Conservation (phyloP, 1,140 invertebrate genomes). For the Glomeris maerens region DNA sequence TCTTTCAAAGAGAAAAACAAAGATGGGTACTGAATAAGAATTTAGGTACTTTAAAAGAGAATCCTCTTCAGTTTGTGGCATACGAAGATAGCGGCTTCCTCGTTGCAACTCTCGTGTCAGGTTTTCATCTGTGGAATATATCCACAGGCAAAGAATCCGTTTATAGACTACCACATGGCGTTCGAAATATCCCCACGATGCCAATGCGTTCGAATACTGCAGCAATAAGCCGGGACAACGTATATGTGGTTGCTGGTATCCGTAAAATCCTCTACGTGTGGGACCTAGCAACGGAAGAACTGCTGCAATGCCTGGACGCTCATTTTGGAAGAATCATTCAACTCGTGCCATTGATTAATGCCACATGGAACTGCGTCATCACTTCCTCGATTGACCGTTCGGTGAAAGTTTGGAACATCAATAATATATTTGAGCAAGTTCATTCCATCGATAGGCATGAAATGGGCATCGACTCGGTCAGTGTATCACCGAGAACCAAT, state of each 20-base stretch:
- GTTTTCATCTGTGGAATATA: slow-evolving; percentile 42
- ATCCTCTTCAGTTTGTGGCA: slow-evolving; percentile 62
- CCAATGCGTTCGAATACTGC: slow-evolving; percentile 77
- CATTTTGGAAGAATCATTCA: slow-evolving; percentile 94
- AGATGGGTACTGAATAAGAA: slow-evolving; percentile 31
- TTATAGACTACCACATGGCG: slow-evolving; percentile 61
- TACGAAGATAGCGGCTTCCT: slow-evolving; percentile 64
- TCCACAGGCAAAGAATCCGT: slow-evolving; percentile 42
- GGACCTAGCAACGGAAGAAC: slow-evolving; percentile 57
- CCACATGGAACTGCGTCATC: slow-evolving; percentile 85
- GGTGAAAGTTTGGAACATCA: slow-evolving; percentile 98
- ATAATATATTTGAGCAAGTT: slow-evolving; percentile 96
- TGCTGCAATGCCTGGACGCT: slow-evolving; percentile 87
- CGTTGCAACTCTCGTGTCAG: slow-evolving; percentile 68
- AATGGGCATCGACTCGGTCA: slow-evolving; percentile 83
- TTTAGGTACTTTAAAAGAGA: slow-evolving; percentile 31
- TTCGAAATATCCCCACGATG: slow-evolving; percentile 81
- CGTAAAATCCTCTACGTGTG: slow-evolving; percentile 92
- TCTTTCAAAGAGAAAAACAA: not conserved
- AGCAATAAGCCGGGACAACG: slow-evolving; percentile 73
- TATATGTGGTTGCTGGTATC: slow-evolving; percentile 88
- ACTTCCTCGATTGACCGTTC: slow-evolving; percentile 94
- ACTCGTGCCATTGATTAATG: slow-evolving; percentile 65
- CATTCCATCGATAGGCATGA: slow-evolving; percentile 92
- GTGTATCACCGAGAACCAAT: slow-evolving; percentile 51